Conservation (phyloP, 2,113 vertebrate species). For the Aramus guarauna region DNA sequence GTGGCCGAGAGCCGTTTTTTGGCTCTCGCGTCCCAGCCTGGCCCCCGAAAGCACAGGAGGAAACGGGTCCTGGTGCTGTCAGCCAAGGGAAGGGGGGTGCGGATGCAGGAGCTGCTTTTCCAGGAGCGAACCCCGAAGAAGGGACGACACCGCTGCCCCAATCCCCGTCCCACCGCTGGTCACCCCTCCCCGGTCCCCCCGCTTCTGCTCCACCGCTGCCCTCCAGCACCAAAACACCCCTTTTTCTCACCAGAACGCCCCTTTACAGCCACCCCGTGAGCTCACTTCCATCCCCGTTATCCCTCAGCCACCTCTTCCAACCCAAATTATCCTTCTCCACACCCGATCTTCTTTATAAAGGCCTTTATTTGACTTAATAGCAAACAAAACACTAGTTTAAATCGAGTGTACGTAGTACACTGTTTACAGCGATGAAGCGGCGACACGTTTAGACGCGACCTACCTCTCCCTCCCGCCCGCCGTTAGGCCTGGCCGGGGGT, state of each 20-base stretch:
- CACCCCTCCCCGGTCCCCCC: not conserved
- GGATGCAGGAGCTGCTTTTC: no score
- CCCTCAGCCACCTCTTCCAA: fast-evolving
- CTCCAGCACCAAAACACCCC: fast-evolving
- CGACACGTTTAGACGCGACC: not conserved
- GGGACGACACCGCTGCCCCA: fast-evolving
- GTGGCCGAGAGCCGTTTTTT: not conserved
- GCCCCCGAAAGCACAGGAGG: no score
- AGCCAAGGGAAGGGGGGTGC: no score
- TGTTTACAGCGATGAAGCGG: not conserved
- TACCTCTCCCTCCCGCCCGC: not conserved
- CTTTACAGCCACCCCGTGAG: fast-evolving
- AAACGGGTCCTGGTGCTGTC: no score
- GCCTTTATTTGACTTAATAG: conserved; percentile 33
- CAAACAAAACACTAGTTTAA: not conserved
- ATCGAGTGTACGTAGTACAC: not conserved
- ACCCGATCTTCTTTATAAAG: not conserved
- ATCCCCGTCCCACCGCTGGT: not conserved
- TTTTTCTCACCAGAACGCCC: not conserved
- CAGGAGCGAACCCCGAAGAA: no score
- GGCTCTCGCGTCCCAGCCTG: no score
- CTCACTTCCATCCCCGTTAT: not conserved
- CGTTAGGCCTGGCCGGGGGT: not conserved
- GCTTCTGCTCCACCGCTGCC: not conserved
- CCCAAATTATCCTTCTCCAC: not conserved